Evolutionary conservation across 2,797 vertebrate species (phyloP), one percentile per base, ranked within the genome.

Genomic region (Staurois parvus): DNA sequence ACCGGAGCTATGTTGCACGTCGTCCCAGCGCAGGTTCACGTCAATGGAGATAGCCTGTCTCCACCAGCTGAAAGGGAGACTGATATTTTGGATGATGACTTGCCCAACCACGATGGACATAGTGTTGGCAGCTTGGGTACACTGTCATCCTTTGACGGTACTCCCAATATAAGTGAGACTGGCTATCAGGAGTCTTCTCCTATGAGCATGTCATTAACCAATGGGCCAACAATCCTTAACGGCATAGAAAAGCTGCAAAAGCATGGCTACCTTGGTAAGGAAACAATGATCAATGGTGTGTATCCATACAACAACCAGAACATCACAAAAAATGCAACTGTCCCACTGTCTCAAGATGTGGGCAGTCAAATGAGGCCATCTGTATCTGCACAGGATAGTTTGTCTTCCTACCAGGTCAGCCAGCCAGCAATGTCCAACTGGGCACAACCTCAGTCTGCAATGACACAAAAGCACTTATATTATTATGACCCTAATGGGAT

Each of bases 1-100:
- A 94, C 88, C 0, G 85, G 40, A 0, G 91, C 90, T 0, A 92
- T 96, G 86, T 95, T 96, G 76, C 98, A 96, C 0, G 90, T 98
- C 8, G 97, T 99, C 77, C 98, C 98, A 0, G 98, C 97, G 79
- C 97, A 99, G 91, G 95, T 99, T 87, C 98, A 99, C 0, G 96
- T 99, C 76, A 99, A 99, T 0, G 97, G 98, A 2, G 96, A 95
- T 0, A 87, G 91, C 0, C 90, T 89, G 0, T 83, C 91, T 0
- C 89, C 94, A 88, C 93, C 92, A 68, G 90, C 95, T 0, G 98
- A 99, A 87, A 94, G 98, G 34, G 98, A 99, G 93, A 99, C 98
- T 0, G 98, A 99, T 90, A 99, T 99, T 89, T 92, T 99, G 83
- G 98, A 99, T 0, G 98, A 99, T 21, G 98, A 99, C 72, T 94